Conservation (phyloP, 2,113 vertebrate species). For the Cephalopholis sonnerati region DNA sequence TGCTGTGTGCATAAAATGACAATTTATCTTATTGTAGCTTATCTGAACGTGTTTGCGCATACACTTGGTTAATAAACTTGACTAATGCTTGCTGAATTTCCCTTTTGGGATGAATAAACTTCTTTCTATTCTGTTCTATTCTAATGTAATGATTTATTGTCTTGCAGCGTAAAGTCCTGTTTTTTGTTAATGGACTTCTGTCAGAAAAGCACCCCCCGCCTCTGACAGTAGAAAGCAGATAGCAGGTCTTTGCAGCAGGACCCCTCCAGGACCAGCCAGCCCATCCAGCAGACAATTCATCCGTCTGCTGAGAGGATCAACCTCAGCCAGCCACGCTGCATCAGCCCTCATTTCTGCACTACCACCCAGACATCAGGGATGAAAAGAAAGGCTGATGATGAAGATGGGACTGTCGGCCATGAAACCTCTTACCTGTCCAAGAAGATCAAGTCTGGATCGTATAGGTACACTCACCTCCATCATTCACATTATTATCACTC, state of each 20-base stretch:
- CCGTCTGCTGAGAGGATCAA: neutral
- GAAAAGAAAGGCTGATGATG: neutral
- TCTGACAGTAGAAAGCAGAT: neutral
- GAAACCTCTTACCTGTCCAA: too few relatives aligned
- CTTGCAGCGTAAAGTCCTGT: neutral
- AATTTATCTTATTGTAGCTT: too few relatives aligned
- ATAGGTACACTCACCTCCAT: neutral
- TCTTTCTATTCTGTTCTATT: too few relatives aligned
- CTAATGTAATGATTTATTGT: neutral
- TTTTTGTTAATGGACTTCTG: neutral
- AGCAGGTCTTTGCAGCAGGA: neutral
- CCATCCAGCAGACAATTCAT: too few relatives aligned
- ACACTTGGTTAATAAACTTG: neutral
- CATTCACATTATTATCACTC: neutral
- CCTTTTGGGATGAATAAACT: too few relatives aligned
- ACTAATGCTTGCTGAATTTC: too few relatives aligned
- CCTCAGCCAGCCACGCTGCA: neutral
- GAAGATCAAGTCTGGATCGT: neutral
- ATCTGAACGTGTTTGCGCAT: neutral
- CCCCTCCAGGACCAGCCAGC: neutral
- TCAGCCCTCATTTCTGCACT: too few relatives aligned
- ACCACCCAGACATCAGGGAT: neutral
- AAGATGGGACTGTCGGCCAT: neutral
- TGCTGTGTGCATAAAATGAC: too few relatives aligned
- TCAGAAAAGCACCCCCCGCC: neutral